These are phyloP conservation scores for Eudasyphora cyanicolor DNA, from an alignment of 2,888 invertebrate genomes.

Conservation along the genomic window DNA sequence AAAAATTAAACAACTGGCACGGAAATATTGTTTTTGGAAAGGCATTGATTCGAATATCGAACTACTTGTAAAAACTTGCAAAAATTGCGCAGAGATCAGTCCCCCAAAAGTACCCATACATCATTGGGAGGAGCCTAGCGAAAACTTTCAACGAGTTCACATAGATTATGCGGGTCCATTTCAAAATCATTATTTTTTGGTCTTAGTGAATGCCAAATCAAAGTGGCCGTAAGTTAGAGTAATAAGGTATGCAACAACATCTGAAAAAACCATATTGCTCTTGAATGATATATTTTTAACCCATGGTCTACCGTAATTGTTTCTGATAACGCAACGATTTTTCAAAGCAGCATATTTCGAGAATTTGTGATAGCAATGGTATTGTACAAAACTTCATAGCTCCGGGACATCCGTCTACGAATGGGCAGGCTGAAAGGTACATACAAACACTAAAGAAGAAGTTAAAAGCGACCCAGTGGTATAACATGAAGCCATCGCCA, in stretches of 20 bases:
- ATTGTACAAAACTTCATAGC: constrained; percentile 30
- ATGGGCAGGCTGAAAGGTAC: constrained; percentile 40
- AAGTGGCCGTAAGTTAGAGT: constrained; percentile 48
- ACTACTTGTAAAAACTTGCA: constrained; percentile 44
- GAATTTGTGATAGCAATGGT: constrained; percentile 24
- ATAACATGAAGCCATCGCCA: no score
- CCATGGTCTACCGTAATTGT: constrained; percentile 47
- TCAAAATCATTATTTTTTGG: constrained; percentile 48
- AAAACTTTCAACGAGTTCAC: constrained; percentile 54
- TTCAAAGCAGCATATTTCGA: constrained; percentile 29
- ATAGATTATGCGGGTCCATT: constrained; percentile 46
- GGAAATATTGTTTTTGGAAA: constrained; percentile 71
- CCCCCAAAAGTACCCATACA: constrained; percentile 18
- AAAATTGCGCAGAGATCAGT: constrained; percentile 49
- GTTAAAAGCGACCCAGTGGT: no score
- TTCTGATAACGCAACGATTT: constrained; percentile 35
- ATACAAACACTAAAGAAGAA: constrained; percentile 53
- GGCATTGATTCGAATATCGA: constrained; percentile 71
- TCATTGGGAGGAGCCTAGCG: constrained; percentile 44
- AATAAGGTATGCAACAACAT: constrained; percentile 33
- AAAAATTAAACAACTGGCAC: constrained; percentile 71
- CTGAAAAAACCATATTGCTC: constrained; percentile 42
- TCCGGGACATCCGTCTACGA: constrained; percentile 14
- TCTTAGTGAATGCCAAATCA: constrained; percentile 49
- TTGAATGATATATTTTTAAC: constrained; percentile 46